Evolutionary conservation across 2,888 invertebrate species (phyloP).

Genomic region (Hydrotaea diabolus): DNA sequence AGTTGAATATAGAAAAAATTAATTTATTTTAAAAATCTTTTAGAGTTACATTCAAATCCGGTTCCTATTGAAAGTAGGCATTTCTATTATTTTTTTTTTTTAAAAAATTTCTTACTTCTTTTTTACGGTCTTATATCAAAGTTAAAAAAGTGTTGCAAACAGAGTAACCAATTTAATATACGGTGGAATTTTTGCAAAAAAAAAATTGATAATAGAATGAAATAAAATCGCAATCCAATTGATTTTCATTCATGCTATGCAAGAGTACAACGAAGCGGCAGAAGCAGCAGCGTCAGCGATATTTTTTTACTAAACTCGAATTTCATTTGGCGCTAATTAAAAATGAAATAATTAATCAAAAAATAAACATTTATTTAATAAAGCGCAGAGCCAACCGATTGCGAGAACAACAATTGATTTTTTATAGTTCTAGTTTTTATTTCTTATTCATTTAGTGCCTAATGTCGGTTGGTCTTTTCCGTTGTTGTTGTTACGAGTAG

Average conservation of each 20-base stretch:
- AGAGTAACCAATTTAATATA: neutral
- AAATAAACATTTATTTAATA: neutral
- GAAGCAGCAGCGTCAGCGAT: neutral
- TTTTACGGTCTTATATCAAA: too few species aligned
- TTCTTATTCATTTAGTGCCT: neutral
- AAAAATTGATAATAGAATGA: neutral
- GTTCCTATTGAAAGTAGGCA: too few species aligned
- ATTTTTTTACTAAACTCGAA: neutral
- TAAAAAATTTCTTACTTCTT: too few species aligned
- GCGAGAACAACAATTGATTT: neutral
- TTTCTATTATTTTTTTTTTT: too few species aligned
- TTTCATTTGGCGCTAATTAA: neutral
- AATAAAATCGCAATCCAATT: neutral
- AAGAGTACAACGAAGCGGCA: neutral
- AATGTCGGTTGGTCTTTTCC: neutral
- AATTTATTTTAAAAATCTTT: too few species aligned
- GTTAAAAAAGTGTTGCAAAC: neutral
- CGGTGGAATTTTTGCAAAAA: too few species aligned
- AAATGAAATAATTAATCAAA: neutral
- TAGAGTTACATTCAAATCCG: too few species aligned
- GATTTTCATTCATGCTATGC: neutral
- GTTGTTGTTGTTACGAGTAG: neutral
- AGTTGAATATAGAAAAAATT: too few species aligned
- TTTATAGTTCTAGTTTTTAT: conserved; percentile 23
- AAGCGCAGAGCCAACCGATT: neutral